phyloP scores from a whole-genome alignment of 2,113 vertebrate species.

The Cnemophilus loriae region DNA sequence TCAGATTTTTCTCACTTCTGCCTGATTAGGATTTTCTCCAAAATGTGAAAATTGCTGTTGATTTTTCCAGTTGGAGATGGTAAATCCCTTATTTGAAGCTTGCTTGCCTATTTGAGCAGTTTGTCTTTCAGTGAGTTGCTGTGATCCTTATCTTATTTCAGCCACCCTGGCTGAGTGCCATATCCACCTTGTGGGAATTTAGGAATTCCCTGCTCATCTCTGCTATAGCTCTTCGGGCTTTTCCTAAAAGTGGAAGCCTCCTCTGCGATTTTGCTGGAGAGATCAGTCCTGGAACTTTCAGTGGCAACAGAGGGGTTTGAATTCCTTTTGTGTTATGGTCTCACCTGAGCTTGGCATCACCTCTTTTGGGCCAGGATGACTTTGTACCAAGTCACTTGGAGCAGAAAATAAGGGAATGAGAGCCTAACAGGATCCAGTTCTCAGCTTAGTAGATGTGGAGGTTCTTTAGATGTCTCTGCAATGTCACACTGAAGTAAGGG shows the following conservation, averaged over 20 bases:
- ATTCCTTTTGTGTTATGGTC: neutral
- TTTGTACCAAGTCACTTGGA: neutral
- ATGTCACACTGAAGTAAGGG: neutral
- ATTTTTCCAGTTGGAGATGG: neutral
- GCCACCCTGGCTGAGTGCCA: neutral
- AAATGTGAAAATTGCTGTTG: neutral
- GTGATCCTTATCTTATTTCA: neutral
- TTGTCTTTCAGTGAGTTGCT: neutral
- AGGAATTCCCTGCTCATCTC: neutral
- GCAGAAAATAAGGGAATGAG: neutral
- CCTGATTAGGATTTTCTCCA: neutral
- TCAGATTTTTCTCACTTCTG: neutral
- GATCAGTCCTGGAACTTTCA: neutral
- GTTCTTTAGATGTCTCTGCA: neutral
- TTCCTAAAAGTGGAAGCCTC: neutral
- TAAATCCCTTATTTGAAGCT: neutral
- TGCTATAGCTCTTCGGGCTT: neutral
- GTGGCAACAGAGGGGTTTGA: neutral
- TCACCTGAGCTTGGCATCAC: neutral
- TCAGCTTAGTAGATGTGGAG: neutral
- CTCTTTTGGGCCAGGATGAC: neutral
- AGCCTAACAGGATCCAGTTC: neutral
- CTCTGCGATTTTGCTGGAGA: neutral
- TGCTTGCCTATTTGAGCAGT: neutral
- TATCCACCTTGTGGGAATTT: neutral